Evolutionary conservation across 1,140 invertebrate species (phyloP).

Genomic region (Ectropis grisescens): DNA sequence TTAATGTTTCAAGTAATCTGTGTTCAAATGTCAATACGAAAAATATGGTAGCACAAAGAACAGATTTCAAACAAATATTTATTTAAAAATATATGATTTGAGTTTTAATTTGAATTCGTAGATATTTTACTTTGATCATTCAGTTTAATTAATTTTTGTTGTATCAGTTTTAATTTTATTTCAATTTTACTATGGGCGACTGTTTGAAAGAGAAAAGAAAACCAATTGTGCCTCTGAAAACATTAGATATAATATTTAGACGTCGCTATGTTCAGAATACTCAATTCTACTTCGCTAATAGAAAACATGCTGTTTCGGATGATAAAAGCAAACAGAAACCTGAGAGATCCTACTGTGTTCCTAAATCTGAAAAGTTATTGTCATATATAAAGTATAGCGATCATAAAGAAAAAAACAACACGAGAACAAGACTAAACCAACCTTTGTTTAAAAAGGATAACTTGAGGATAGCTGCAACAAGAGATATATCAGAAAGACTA

Average conservation of each 20-base stretch:
- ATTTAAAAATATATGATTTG: too few species aligned
- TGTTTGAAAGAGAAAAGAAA: constrained; percentile 44
- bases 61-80: too few species aligned
- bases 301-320: constrained; percentile 31
- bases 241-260: constrained; percentile 52
- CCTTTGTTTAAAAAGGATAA: constrained; percentile 52
- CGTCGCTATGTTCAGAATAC: constrained; percentile 52
- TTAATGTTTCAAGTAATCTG: too few species aligned
- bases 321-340: constrained; percentile 18
- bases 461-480: constrained; percentile 42
- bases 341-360: constrained; percentile 30
- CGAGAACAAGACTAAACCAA: constrained; percentile 28
- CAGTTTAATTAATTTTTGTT: too few species aligned
- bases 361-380: constrained; percentile 48
- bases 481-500: constrained; percentile 53
- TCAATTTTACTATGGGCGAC: constrained; percentile 38
- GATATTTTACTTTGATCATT: too few species aligned
- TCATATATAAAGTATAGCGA: constrained; percentile 63
- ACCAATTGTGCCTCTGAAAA: constrained; percentile 53
- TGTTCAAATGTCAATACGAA: too few species aligned
- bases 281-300: constrained; percentile 54
- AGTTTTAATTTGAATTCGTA: too few species aligned
- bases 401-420: constrained; percentile 37
- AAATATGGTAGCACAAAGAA: too few species aligned
- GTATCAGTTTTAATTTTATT: too few species aligned